Evolutionary conservation across 2,888 invertebrate species (phyloP), one percentile per base, ranked within the genome.

Genomic region (Orthosia cruda): DNA sequence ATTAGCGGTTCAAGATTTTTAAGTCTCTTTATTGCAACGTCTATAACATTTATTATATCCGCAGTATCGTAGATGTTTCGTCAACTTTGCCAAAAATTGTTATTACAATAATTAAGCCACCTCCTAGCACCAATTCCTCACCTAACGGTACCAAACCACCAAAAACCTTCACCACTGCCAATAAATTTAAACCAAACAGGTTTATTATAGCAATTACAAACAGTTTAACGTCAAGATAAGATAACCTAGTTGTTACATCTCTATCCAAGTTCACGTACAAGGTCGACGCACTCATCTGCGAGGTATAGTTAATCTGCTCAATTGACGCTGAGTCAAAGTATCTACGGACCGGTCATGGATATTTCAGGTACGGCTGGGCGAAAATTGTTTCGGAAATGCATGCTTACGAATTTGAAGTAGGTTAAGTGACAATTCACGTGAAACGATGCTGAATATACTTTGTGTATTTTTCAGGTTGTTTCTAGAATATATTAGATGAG

Each of bases 201-300:
- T 87, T 84, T 81, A 82, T 77, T 50, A 80, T 55, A 72, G 80
- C 82, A 81, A 84, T 86, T 80, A 81, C 47, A 68, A 75, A 74
- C 72, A 74, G 76, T 78, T 81, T 77, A 78, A 83, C 68, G 74
- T 65, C 65, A 67, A 80, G 87, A 87, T 87, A 87, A 87, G 87
- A 87, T 87, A 87, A 82, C 81, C 81, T 54, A 86, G 79, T 79
- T 87, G 72, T 65, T n/a, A 76, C 74, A 70, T 80, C 81, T 81
- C 55, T 67, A 68, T 67, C 62, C 81, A 86, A 83, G 87, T 87
- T 87, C 86, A 87, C 62, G 87, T 49, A 40, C 87, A 87, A 87
- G 87, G 87, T 87, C 78, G 74, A 74, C 77, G 86, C 63, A 76
- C 86, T 84, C 80, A 65, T 67, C 52, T 68, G 49, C 52, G 70